Evolutionary conservation across 2,797 vertebrate species (phyloP).

Genomic region (Rhinella marina): DNA sequence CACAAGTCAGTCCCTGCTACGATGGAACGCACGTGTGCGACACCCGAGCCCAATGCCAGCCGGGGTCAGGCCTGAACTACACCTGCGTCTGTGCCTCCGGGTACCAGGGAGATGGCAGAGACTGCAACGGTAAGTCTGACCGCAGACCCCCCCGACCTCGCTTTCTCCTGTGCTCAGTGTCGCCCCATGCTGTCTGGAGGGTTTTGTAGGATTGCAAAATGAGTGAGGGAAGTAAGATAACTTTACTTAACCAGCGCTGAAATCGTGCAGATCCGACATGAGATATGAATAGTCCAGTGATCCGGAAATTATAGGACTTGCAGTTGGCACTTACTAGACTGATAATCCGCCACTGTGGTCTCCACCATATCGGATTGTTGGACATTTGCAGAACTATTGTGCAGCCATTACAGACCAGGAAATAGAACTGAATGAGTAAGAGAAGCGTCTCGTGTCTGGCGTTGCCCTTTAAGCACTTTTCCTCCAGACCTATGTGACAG

Average conservation of each 20-base stretch:
- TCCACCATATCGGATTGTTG: neutral
- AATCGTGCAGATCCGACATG: neutral
- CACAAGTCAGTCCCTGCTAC: constrained; percentile 83
- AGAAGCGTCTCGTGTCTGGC: too few relatives aligned
- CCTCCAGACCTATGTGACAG: neutral
- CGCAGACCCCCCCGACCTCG: neutral
- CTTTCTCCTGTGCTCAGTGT: neutral
- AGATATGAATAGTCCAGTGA: neutral
- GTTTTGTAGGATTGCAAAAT: neutral
- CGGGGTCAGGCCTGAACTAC: constrained; percentile 79
- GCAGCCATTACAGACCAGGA: too few relatives aligned
- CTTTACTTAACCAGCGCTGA: neutral
- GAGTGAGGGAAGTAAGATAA: neutral
- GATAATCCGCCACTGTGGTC: too few relatives aligned
- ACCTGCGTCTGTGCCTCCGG: constrained; percentile 85
- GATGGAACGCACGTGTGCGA: constrained; percentile 84
- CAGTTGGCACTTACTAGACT: too few relatives aligned
- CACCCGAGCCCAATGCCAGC: constrained; percentile 82
- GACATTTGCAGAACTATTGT: neutral
- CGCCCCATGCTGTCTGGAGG: neutral
- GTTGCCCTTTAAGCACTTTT: neutral
- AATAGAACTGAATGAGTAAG: too few relatives aligned
- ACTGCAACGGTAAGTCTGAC: constrained; percentile 81
- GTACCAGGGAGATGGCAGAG: constrained; percentile 82
- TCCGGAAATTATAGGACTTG: too few relatives aligned